Percentiles rank a stretch among this genome's conserved stretches.
phyloP scores from a whole-genome alignment of 2,113 vertebrate species.

The Pseudois nayaur region DNA sequence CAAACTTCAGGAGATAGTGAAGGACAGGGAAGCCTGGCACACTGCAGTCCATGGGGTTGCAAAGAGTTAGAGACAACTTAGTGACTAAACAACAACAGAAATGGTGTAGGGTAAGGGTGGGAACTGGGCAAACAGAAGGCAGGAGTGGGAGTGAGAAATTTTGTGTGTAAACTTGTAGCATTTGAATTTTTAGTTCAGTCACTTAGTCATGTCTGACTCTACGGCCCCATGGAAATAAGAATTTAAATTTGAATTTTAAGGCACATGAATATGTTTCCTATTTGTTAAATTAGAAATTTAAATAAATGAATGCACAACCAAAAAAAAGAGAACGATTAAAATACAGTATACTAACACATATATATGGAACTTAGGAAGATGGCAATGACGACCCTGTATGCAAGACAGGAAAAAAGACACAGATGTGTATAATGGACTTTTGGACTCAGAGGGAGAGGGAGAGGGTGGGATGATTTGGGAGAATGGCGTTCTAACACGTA shows the following conservation, averaged over 20 bases:
- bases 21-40: not conserved
- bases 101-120: not conserved
- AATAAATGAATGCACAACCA: not conserved
- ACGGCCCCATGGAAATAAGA: fast-evolving
- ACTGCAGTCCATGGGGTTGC: not conserved
- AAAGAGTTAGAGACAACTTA: not conserved
- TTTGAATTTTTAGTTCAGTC: not conserved
- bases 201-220: not conserved
- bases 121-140: not conserved
- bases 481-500: too few species aligned
- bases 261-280: not conserved
- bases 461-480: too few species aligned
- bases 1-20: not conserved
- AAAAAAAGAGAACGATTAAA: not conserved
- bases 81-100: not conserved
- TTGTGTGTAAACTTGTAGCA: not conserved
- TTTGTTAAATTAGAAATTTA: not conserved
- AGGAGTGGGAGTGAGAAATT: not conserved
- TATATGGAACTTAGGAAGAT: too few species aligned
- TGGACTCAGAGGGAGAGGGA: too few species aligned
- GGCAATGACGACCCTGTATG: too few species aligned
- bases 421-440: too few species aligned
- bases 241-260: not conserved
- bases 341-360: too few species aligned
- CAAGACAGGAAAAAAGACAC: too few species aligned